Base-by-base conservation (phyloP, 1,140 invertebrate species). In the Meloidogyne exigua region DNA sequence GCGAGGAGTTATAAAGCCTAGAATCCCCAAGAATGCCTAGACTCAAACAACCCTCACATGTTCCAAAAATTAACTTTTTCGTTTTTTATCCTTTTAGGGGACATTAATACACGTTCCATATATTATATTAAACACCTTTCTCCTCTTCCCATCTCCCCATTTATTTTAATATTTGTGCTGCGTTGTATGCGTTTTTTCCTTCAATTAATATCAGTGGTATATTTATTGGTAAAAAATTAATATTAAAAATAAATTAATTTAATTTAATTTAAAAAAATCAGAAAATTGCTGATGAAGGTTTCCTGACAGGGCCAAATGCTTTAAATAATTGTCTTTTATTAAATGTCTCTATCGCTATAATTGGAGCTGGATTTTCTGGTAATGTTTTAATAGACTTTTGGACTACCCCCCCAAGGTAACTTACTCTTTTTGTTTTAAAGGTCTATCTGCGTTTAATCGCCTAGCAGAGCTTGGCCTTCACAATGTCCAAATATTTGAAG, bases 401-500 rank as follows among this genome's bases (percentile, higher is more conserved):
- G n/a, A n/a, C n/a, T n/a, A n/a, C n/a, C n/a, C n/a, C n/a, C n/a
- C n/a, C n/a, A n/a, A n/a, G n/a, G n/a, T n/a, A n/a, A n/a, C n/a
- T n/a, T n/a, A n/a, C n/a, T n/a, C n/a, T 42, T 42, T 42, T 44
- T 57, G 0, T n/a, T 57, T 57, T 9, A 57, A 57, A 44, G 23
- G 49, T n/a, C 64, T 80, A 63, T 32, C 76, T 36, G 62, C 77
- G 26, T n/a, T 26, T 25, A 72, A 74, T 28, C 23, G 12, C 15
- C 72, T 44, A 5, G 28, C 18, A 25, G 10, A 18, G 13, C 77
- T 77, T 28, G 77, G 78, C 11, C 67, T 66, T 44, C 25, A 36
- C 28, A 76, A 80, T 70, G 62, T 81, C 25, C 65, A 77, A 57
- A n/a, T 80, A 23, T 80, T 80, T 71, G 79, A 80, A 62, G 79